Base-by-base conservation (phyloP, 2,113 vertebrate genomes). In the Anhinga rufa region DNA sequence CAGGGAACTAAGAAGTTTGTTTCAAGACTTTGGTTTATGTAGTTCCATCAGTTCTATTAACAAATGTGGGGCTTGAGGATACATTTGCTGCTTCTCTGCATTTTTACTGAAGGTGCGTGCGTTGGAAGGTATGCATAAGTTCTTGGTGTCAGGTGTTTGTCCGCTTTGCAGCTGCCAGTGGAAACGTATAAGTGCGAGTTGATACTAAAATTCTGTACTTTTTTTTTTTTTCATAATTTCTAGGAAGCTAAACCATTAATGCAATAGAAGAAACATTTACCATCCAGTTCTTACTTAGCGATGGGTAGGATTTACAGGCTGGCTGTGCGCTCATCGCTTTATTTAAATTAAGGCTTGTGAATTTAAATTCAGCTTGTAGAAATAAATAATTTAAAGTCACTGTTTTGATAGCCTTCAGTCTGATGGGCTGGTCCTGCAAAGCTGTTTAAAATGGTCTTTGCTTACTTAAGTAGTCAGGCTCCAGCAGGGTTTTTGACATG, bases 1-100 rank as follows among this genome's bases (percentile, higher is more conserved):
- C 91, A 95, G 58, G 40, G 19, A 87, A 96, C n/a, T 58, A 34
- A 46, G n/a, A 92, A 89, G 42, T 95, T 92, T 91, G 62, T 90
- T 93, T 83, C 28, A 51, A 62, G 49, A 25, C 6, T 29, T 7
- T 46, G 78, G 14, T 54, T 69, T 48, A 6, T 12, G 28, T 64
- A 1, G 8, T 46, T 92, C 55, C 46, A 2, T 80, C 61, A 54
- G n/a, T 69, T 81, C 24, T 42, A 3, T 71, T 81, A 80, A 49
- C 57, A 83, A 72, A 40, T 7, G 3, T 9, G 55, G 6, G 46
- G 68, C 52, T 86, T 64, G 81, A 70, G 65, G 91, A 88, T 69
- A 4, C 36, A 9, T 95, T 81, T 71, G 29, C 55, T 61, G 28
- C 62, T 78, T 80, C 40, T 38, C 26, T 79, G 86, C 16, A 4